Percentiles rank a stretch among this genome's conserved stretches.
Evolutionary conservation across 2,113 vertebrate genomes (phyloP).

Genomic region (Cephalopterus ornatus): DNA sequence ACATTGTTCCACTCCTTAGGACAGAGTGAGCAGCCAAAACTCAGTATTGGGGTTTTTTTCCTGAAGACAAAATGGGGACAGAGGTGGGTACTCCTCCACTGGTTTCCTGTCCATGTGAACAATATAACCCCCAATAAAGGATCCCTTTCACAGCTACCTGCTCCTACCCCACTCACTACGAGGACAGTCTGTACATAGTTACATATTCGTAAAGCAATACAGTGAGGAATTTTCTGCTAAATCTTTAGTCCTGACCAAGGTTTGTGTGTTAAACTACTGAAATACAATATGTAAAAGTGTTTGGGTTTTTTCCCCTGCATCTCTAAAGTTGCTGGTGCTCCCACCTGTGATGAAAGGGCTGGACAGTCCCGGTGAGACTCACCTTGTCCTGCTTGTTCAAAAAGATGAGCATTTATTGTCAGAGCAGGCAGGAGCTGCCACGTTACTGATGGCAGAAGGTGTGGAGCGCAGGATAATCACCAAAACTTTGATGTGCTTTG

Average conservation of each 20-base stretch:
- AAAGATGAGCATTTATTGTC: not conserved
- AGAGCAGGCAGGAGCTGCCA: not conserved
- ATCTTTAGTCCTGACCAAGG: not conserved
- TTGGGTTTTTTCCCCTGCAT: not conserved
- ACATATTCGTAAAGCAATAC: not conserved
- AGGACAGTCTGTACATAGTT: not conserved
- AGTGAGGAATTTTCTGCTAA: not conserved
- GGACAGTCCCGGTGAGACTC: not conserved
- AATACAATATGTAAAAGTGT: not conserved
- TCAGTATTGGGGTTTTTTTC: not conserved
- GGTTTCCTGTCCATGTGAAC: not conserved
- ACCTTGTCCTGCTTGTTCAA: not conserved
- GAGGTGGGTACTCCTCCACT: not conserved
- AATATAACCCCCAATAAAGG: not conserved
- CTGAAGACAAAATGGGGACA: not conserved
- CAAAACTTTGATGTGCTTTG: not conserved
- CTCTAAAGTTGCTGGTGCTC: not conserved
- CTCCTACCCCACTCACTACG: not conserved
- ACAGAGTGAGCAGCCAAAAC: fast-evolving
- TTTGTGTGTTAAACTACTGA: not conserved
- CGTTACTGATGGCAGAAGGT: not conserved
- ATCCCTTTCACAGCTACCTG: not conserved
- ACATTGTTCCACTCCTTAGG: not conserved
- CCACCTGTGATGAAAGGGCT: not conserved
- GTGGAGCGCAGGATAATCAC: not conserved